Evolutionary conservation across 2,113 vertebrate genomes (phyloP).

Genomic region (Thunnus thynnus): DNA sequence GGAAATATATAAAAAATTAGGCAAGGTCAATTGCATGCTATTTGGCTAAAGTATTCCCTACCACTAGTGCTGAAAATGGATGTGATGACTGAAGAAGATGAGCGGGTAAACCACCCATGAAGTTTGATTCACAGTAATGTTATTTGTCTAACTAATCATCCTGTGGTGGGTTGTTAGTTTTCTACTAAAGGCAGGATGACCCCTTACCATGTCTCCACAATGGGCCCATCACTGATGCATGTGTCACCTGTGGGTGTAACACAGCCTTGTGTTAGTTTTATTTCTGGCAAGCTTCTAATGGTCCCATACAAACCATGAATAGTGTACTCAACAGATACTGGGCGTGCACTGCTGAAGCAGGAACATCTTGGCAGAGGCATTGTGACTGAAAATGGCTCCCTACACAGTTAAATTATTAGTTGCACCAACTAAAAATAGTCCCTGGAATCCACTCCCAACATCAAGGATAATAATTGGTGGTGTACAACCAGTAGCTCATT

Average conservation of each 20-base stretch:
- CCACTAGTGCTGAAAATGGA: slow-evolving; percentile 26
- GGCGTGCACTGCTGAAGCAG: slow-evolving; percentile 15
- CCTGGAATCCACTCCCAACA: slow-evolving; percentile 26
- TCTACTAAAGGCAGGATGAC: slow-evolving; percentile 15
- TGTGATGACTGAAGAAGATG: neutral
- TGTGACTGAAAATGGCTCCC: slow-evolving; percentile 46
- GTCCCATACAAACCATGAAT: slow-evolving; percentile 50
- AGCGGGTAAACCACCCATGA: neutral
- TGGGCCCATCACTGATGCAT: slow-evolving; percentile 11
- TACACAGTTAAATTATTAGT: slow-evolving; percentile 44
- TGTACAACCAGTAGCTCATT: slow-evolving; percentile 33
- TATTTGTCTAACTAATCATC: slow-evolving; percentile 15
- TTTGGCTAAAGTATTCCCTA: slow-evolving; percentile 36
- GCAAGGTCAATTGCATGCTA: slow-evolving; percentile 38
- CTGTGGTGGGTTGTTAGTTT: neutral
- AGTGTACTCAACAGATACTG: slow-evolving; percentile 22
- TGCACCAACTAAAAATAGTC: slow-evolving; percentile 50
- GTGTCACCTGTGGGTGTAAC: slow-evolving; percentile 28
- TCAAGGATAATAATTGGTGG: slow-evolving; percentile 45
- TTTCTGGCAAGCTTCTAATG: slow-evolving; percentile 54
- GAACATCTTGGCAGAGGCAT: slow-evolving; percentile 52
- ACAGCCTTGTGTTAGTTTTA: slow-evolving; percentile 26
- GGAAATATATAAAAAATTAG: slow-evolving; percentile 46
- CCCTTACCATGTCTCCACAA: slow-evolving; percentile 10
- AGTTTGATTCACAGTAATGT: slow-evolving; percentile 4